Evolutionary conservation across 1,140 invertebrate genomes (phyloP).

Genomic region (Drosophila lacteicornis): DNA sequence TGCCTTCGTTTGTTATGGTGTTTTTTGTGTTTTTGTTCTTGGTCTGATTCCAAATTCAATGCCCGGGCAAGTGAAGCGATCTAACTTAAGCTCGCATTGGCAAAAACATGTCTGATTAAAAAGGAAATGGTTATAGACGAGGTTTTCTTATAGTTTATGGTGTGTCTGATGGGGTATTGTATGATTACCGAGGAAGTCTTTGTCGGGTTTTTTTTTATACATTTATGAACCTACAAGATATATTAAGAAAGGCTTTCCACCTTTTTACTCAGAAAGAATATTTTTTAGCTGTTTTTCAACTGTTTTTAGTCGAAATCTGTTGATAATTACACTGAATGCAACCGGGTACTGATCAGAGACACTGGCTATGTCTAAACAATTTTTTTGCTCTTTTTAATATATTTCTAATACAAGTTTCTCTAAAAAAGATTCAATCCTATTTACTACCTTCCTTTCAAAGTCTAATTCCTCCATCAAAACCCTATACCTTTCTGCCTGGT

Average conservation of each 20-base stretch:
- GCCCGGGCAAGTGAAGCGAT: slow-evolving; percentile 7
- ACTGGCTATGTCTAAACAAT: not conserved
- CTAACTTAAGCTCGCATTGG: slow-evolving; percentile 7
- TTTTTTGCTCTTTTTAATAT: not conserved
- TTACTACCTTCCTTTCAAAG: not conserved
- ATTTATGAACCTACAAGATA: no score
- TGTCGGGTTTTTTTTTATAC: no score
- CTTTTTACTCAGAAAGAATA: no score
- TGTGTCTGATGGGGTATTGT: not conserved
- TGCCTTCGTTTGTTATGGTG: slow-evolving; percentile 1
- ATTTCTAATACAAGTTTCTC: not conserved
- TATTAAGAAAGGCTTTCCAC: no score
- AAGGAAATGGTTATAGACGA: not conserved
- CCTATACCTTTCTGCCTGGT: not conserved
- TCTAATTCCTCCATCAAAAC: not conserved
- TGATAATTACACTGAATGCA: not conserved
- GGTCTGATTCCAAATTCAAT: not conserved
- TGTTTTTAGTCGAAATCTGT: no score
- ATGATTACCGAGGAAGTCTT: not conserved
- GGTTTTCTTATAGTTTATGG: not conserved
- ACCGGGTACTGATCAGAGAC: not conserved
- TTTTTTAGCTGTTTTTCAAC: no score
- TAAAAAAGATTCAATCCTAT: not conserved
- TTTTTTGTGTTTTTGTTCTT: not conserved
- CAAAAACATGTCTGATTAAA: slow-evolving; percentile 8